Percentiles rank a stretch among this genome's conserved stretches.
Evolutionary conservation across 2,797 vertebrate genomes (phyloP).

Genomic region (Huso huso): DNA sequence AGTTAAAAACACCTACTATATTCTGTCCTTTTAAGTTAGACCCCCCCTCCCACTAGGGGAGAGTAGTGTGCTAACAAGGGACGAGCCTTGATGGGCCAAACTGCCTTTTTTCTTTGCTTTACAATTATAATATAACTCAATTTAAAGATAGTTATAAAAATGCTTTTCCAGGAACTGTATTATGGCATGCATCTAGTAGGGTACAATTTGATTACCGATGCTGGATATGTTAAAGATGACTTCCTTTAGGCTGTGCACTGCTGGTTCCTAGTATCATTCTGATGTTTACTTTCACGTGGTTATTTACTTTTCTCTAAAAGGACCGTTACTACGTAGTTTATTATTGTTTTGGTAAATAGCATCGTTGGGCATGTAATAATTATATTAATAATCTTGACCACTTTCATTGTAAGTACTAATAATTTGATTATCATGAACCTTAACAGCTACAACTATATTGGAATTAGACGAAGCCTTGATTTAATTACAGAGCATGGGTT

Average conservation of each 20-base stretch:
- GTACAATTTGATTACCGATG: no score
- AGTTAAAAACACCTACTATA: no score
- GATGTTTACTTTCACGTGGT: slow-evolving; percentile 3
- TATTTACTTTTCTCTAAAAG: slow-evolving; percentile 29
- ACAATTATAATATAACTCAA: no score
- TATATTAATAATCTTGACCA: slow-evolving; percentile 50
- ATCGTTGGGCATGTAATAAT: slow-evolving; percentile 39
- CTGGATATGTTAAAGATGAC: no score
- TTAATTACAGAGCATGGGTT: slow-evolving; percentile 48
- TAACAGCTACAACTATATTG: slow-evolving; percentile 1
- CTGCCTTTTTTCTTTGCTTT: no score
- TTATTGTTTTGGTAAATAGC: slow-evolving; percentile 26
- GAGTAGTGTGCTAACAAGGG: no score
- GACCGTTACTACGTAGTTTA: slow-evolving; percentile 12
- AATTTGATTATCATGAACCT: slow-evolving; percentile 48
- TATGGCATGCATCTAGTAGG: no score
- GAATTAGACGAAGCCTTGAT: slow-evolving; percentile 45
- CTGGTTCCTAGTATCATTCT: neutral
- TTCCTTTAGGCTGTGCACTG: slow-evolving; percentile 20
- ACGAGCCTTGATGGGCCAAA: no score
- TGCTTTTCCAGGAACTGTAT: no score
- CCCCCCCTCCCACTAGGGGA: no score
- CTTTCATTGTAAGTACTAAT: slow-evolving; percentile 49
- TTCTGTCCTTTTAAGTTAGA: no score
- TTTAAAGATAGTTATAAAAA: no score